Evolutionary conservation across 2,888 invertebrate species (phyloP).

Genomic region (Drepanosiphum platanoidis): DNA sequence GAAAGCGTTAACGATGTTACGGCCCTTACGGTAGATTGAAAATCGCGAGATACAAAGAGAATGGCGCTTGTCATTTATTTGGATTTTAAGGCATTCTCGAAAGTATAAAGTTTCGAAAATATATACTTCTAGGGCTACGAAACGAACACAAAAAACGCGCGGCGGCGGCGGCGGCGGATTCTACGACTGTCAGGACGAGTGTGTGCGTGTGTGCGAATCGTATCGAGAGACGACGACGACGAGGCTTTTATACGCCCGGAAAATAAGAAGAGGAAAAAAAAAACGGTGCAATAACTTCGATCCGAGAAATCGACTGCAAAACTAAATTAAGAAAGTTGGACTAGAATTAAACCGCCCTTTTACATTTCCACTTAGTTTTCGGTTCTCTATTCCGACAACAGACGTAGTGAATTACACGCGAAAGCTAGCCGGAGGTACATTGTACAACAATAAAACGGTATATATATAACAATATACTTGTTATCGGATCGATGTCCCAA

Average conservation of each 20-base stretch:
- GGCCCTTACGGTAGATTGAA: not conserved
- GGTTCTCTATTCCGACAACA: not conserved
- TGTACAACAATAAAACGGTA: constrained; percentile 29
- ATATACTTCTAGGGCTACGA: too few species aligned
- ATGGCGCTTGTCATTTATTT: not conserved
- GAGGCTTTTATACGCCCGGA: not conserved
- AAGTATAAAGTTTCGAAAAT: too few species aligned
- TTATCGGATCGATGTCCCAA: constrained; percentile 30
- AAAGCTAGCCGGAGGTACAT: constrained; percentile 36
- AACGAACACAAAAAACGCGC: too few species aligned
- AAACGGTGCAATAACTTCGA: constrained; percentile 3
- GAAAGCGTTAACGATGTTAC: not conserved
- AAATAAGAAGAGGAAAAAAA: not conserved
- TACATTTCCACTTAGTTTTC: constrained; percentile 24
- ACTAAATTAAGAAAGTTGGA: constrained; percentile 40
- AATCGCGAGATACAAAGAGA: not conserved
- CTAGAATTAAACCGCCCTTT: constrained; percentile 18
- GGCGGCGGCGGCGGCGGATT: too few species aligned
- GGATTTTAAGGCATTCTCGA: not conserved
- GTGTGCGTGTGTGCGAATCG: too few species aligned
- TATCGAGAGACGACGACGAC: too few species aligned
- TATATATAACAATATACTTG: constrained; percentile 19
- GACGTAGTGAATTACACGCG: not conserved
- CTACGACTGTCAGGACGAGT: too few species aligned
- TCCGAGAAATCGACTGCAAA: not conserved